Percentiles rank a stretch among this genome's conserved stretches.
Evolutionary conservation across 1,140 invertebrate species (phyloP).

Genomic region (Zaprionus lachaisei): DNA sequence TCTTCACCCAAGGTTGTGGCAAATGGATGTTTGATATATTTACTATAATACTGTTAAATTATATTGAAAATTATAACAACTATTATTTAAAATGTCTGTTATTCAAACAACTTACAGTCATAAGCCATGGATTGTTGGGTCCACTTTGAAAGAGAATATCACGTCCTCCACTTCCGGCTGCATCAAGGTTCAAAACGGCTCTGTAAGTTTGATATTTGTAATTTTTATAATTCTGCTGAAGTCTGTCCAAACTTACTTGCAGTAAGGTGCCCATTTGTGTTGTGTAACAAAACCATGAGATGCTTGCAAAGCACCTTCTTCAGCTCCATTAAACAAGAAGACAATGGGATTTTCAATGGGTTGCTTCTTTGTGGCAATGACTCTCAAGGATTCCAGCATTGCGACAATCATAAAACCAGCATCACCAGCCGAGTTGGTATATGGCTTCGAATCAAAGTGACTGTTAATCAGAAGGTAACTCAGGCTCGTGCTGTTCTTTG

Average conservation of each 20-base stretch:
- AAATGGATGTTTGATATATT: slow-evolving; percentile 91
- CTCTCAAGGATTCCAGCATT: slow-evolving; percentile 92
- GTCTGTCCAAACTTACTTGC: slow-evolving; percentile 67
- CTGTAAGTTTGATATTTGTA: slow-evolving; percentile 86
- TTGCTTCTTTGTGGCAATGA: slow-evolving; percentile 52
- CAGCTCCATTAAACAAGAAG: slow-evolving; percentile 95
- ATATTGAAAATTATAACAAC: slow-evolving; percentile 83
- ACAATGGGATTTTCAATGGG: slow-evolving; percentile 85
- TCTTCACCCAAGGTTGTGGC: slow-evolving; percentile 92
- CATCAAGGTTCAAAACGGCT: slow-evolving; percentile 97
- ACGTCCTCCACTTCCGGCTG: slow-evolving; percentile 96
- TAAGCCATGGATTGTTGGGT: slow-evolving; percentile 95
- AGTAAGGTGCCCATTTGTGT: slow-evolving; percentile 89
- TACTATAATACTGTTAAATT: slow-evolving; percentile 90
- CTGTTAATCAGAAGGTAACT: slow-evolving; percentile 93
- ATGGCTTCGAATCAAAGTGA: slow-evolving; percentile 95
- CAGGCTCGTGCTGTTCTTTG: slow-evolving; percentile 71
- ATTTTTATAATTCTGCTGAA: slow-evolving; percentile 87
- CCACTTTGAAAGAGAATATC: slow-evolving; percentile 98
- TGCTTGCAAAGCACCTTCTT: slow-evolving; percentile 87
- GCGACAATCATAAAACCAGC: slow-evolving; percentile 95
- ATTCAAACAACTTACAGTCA: slow-evolving; percentile 87
- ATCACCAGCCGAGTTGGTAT: slow-evolving; percentile 90
- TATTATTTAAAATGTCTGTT: slow-evolving; percentile 85
- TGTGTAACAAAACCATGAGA: slow-evolving; percentile 92